phyloP scores from a whole-genome alignment of 2,888 invertebrate species.

The Belgica antarctica region DNA sequence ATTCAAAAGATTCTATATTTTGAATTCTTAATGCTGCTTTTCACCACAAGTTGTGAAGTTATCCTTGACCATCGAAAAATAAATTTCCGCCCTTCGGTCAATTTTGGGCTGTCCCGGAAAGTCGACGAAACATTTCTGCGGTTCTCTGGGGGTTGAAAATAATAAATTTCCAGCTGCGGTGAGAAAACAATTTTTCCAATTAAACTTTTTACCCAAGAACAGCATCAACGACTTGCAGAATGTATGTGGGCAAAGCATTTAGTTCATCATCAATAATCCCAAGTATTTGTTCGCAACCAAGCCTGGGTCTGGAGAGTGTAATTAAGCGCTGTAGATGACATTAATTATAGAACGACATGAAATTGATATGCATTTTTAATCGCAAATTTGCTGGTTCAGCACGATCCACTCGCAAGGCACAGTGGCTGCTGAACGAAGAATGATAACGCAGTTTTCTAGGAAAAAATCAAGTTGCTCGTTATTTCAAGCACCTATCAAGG shows the following conservation, averaged over 20 bases:
- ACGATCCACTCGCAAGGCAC: too few relatives aligned
- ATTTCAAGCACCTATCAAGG: too few relatives aligned
- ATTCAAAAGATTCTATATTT: too few relatives aligned
- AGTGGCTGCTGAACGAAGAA: too few relatives aligned
- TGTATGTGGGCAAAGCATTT: not conserved
- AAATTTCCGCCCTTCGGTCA: not conserved
- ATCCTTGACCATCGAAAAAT: too few relatives aligned
- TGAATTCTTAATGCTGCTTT: too few relatives aligned
- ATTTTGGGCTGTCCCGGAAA: not conserved
- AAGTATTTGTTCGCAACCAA: not conserved
- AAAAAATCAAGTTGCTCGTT: too few relatives aligned
- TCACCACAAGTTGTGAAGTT: too few relatives aligned
- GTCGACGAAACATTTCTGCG: not conserved
- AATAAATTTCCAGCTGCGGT: not conserved
- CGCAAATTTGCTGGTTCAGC: not conserved
- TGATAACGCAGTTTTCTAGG: too few relatives aligned
- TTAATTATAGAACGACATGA: not conserved
- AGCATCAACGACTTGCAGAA: not conserved
- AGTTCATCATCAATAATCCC: slow-evolving; percentile 3
- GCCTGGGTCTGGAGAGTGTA: not conserved
- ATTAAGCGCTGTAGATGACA: slow-evolving; percentile 1
- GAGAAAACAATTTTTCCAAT: not conserved
- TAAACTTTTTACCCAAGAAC: not conserved
- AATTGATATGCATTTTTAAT: not conserved
- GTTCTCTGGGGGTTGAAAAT: slow-evolving; percentile 10